phyloP scores from a whole-genome alignment of 2,113 vertebrate genomes.

The Meriones unguiculatus region DNA sequence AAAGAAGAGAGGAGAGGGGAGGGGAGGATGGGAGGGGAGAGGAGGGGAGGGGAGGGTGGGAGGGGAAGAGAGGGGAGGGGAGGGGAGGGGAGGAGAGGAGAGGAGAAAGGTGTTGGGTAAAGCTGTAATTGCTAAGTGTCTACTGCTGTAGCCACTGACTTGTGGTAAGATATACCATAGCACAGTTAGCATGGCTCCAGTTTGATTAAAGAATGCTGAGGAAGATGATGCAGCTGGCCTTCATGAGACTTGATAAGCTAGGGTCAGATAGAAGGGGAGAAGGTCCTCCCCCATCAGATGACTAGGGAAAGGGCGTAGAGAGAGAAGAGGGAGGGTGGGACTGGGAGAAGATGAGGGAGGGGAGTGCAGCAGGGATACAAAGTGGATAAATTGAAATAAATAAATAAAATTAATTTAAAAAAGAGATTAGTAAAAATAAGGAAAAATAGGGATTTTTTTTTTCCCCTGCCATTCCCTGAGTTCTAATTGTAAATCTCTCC shows the following conservation, averaged over 20 bases:
- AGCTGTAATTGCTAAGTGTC: background rate
- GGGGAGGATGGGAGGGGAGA: rapidly evolving
- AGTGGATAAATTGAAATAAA: too few species aligned
- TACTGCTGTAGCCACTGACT: background rate
- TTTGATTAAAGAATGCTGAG: background rate
- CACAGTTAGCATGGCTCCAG: background rate
- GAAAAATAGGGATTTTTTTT: background rate
- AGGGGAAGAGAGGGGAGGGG: too few species aligned
- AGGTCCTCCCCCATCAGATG: too few species aligned
- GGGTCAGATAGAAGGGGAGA: too few species aligned
- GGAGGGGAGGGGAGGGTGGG: too few species aligned
- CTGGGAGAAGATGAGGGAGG: too few species aligned
- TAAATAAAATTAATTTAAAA: too few species aligned
- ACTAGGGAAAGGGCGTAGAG: too few species aligned
- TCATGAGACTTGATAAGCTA: too few species aligned
- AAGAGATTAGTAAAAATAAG: slow-evolving; percentile 9
- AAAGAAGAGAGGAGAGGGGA: background rate
- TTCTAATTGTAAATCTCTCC: background rate
- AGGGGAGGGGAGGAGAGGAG: background rate
- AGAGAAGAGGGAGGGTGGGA: too few species aligned
- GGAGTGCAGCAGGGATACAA: too few species aligned
- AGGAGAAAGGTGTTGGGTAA: background rate
- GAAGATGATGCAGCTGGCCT: too few species aligned
- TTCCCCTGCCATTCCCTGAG: background rate
- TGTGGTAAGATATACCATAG: background rate